Conservation (phyloP, 2,797 vertebrate genomes). For the Petrocephalus sullivani region DNA sequence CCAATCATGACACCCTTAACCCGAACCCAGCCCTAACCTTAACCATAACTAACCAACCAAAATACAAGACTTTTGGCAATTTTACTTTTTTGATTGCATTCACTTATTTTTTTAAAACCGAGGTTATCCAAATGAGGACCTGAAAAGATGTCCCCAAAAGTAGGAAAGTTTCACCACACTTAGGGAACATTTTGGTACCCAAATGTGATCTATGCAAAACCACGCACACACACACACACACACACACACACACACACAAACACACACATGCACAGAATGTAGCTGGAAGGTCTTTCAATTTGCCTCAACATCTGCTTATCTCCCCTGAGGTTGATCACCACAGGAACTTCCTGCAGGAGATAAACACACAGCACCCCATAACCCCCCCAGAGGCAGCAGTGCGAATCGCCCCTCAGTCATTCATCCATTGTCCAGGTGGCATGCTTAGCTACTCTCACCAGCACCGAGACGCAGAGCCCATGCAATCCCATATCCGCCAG, state of each 20-base stretch:
- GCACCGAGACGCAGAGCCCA: not conserved
- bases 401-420: not conserved
- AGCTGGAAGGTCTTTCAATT: not conserved
- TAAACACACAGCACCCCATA: not conserved
- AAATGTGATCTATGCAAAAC: too few relatives aligned
- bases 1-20: too few relatives aligned
- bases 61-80: too few relatives aligned
- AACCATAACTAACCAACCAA: too few relatives aligned
- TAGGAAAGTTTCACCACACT: too few relatives aligned
- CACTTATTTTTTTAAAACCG: too few relatives aligned
- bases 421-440: not conserved
- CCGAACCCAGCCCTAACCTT: too few relatives aligned
- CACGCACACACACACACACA: not conserved
- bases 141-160: not conserved
- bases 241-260: not conserved
- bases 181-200: too few relatives aligned
- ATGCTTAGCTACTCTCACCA: not conserved
- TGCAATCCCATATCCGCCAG: not conserved
- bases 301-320: slow-evolving; percentile 24
- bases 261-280: not conserved
- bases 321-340: slow-evolving; percentile 36
- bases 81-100: too few relatives aligned
- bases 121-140: too few relatives aligned
- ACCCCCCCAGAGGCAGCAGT: not conserved
- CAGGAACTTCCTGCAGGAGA: slow-evolving; percentile 27